Evolutionary conservation across 1,140 invertebrate species (phyloP).

Genomic region (Lysiphlebus fabarum): DNA sequence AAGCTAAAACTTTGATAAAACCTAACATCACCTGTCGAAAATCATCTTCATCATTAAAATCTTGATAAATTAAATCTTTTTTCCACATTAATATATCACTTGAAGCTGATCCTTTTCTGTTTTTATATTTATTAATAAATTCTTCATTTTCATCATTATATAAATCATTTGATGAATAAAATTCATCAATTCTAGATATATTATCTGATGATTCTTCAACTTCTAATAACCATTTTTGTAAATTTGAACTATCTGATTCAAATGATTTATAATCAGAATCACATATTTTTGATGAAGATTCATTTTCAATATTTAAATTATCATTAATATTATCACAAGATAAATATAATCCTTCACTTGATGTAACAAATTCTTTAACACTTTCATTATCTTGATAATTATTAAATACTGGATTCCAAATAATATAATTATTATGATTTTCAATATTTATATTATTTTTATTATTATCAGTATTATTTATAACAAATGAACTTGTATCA

Average conservation of each 20-base stretch:
- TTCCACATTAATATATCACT: slow-evolving; percentile 28
- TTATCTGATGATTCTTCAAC: slow-evolving; percentile 21
- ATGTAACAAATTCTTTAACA: slow-evolving; percentile 8
- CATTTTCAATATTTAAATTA: slow-evolving; percentile 4
- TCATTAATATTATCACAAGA: slow-evolving; percentile 18
- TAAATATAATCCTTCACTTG: slow-evolving; percentile 18
- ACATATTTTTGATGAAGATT: neutral
- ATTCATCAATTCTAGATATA: too few species aligned
- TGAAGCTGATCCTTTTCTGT: slow-evolving; percentile 23
- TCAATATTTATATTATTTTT: too few species aligned
- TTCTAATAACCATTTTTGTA: neutral
- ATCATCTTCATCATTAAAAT: slow-evolving; percentile 26
- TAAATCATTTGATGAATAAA: too few species aligned
- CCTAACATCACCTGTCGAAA: slow-evolving; percentile 18
- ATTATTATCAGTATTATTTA: too few species aligned
- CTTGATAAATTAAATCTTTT: slow-evolving; percentile 17
- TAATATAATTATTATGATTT: neutral
- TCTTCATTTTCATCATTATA: slow-evolving; percentile 15
- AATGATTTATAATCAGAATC: slow-evolving; percentile 21
- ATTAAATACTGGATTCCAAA: neutral
- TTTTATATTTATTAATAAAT: slow-evolving; percentile 19
- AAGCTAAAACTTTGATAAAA: neutral
- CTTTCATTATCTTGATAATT: slow-evolving; percentile 1
- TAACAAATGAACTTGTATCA: neutral
- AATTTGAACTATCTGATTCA: slow-evolving; percentile 14